Evolutionary conservation across 2,797 vertebrate genomes (phyloP).

Genomic region (Scolopax bukidnonensis): DNA sequence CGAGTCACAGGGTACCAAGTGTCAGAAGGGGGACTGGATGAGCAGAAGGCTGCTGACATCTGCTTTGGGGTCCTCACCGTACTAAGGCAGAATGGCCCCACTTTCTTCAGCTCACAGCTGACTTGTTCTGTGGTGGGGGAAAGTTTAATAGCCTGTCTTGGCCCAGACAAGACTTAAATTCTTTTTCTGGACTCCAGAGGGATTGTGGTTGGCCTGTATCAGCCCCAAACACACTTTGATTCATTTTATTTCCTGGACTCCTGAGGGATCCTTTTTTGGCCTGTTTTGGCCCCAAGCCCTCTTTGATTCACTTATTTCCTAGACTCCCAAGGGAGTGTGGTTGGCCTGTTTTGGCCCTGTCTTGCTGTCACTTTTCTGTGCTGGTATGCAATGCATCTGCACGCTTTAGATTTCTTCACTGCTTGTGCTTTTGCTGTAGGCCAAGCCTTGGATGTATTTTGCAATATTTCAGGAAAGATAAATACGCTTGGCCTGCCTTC

Average conservation of each 20-base stretch:
- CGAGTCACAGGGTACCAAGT: no score
- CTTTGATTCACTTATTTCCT: slow-evolving; percentile 70
- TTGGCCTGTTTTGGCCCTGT: slow-evolving; percentile 60
- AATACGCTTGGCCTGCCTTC: not conserved
- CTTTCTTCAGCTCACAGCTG: not conserved
- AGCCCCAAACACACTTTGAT: slow-evolving; percentile 61
- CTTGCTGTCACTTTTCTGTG: slow-evolving; percentile 43
- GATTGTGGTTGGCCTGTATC: slow-evolving; percentile 71
- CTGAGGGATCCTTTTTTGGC: slow-evolving; percentile 43
- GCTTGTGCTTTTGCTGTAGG: not conserved
- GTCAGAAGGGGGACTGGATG: not conserved
- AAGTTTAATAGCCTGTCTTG: slow-evolving; percentile 58
- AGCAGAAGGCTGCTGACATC: not conserved
- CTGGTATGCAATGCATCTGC: slow-evolving; percentile 60
- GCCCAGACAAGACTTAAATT: slow-evolving; percentile 28
- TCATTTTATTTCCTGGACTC: slow-evolving; percentile 65
- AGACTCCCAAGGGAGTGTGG: slow-evolving; percentile 58
- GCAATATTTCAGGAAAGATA: slow-evolving; percentile 12
- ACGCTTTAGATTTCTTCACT: slow-evolving; percentile 42
- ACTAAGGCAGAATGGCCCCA: not conserved
- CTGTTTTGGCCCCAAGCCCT: slow-evolving; percentile 53
- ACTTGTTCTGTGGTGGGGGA: not conserved
- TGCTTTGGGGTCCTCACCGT: not conserved
- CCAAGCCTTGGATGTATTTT: slow-evolving; percentile 34
- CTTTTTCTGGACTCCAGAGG: slow-evolving; percentile 57